A percentile compares a stretch with the other conserved stretches of the same genome.
phyloP scores from a whole-genome alignment of 2,113 vertebrate genomes.

The Chlamydotis undulata region DNA sequence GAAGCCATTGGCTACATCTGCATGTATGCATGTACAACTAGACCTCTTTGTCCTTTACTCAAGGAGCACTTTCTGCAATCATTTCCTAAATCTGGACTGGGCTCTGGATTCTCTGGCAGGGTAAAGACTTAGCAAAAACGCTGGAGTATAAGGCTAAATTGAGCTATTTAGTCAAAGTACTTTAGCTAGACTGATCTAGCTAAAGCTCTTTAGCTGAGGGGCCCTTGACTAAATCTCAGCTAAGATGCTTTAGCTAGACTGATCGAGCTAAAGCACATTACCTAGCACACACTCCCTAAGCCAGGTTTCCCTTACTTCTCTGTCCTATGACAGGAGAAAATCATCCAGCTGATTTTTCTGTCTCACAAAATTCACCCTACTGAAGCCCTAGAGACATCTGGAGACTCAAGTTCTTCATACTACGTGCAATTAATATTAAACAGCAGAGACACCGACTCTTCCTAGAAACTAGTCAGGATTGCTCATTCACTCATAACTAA shows the following conservation, averaged over 20 bases:
- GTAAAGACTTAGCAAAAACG: background rate
- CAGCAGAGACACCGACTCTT: background rate
- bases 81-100: background rate
- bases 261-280: slow-evolving; percentile 53
- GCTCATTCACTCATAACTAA: background rate
- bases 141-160: background rate
- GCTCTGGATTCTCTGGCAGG: background rate
- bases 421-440: background rate
- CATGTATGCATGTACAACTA: background rate
- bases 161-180: background rate
- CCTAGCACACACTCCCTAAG: background rate
- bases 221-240: slow-evolving; percentile 25
- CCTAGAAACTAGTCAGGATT: background rate
- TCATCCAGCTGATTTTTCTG: background rate
- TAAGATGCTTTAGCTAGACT: slow-evolving; percentile 39
- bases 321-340: background rate
- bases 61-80: background rate
- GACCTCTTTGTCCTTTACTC: background rate
- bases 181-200: slow-evolving; percentile 27
- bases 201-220: slow-evolving; percentile 46
- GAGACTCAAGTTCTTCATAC: background rate
- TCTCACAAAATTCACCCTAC: background rate
- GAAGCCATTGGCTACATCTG: background rate
- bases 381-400: background rate
- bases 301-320: background rate